Evolutionary conservation across 1,140 invertebrate species (phyloP).

Genomic region (Chymomyza costata): DNA sequence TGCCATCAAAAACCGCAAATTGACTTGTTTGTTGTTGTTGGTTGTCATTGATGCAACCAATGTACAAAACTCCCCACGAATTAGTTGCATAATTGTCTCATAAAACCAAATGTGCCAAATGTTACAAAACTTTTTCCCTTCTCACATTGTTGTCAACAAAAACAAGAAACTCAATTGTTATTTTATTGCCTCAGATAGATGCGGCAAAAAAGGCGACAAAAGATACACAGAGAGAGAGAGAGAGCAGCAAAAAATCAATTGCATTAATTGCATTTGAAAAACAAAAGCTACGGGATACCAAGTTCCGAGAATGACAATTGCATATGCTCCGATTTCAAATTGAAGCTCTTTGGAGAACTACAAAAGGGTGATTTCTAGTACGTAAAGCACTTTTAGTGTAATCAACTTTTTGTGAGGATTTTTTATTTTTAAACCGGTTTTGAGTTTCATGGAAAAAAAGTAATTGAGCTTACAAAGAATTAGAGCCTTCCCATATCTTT

Average conservation of each 20-base stretch:
- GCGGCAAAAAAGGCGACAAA: background rate
- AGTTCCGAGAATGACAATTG: conserved; percentile 32
- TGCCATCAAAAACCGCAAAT: conserved; percentile 40
- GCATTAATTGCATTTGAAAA: conserved; percentile 58
- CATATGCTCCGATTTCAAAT: conserved; percentile 61
- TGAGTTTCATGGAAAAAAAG: too few species aligned
- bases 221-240: conserved; percentile 6
- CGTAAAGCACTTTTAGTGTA: too few species aligned
- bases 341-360: too few species aligned
- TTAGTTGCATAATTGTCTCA: conserved; percentile 68
- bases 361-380: too few species aligned
- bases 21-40: conserved; percentile 34
- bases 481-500: too few species aligned
- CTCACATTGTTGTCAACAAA: conserved; percentile 13
- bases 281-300: conserved; percentile 52
- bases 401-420: too few species aligned
- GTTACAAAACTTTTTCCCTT: conserved; percentile 48
- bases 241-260: conserved; percentile 50
- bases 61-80: conserved; percentile 57
- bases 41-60: conserved; percentile 1
- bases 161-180: conserved; percentile 1
- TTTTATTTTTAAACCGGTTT: too few species aligned
- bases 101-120: conserved; percentile 74
- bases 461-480: too few species aligned
- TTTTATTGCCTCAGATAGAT: conserved; percentile 6